Evolutionary conservation across 2,797 vertebrate species (phyloP).

Genomic region (Tangara arthus): DNA sequence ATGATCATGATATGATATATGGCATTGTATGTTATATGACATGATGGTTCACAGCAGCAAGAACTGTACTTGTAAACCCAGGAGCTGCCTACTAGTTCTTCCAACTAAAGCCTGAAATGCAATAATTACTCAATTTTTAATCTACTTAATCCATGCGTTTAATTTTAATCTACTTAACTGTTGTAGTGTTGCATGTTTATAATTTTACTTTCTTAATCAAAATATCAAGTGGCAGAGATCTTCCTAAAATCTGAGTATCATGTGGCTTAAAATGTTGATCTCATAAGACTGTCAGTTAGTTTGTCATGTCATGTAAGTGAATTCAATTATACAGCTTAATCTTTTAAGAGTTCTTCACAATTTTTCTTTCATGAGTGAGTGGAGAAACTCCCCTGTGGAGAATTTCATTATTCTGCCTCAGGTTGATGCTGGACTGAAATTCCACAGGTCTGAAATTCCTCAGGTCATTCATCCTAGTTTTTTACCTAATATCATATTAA

Average conservation of each 20-base stretch:
- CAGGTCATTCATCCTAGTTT: background rate
- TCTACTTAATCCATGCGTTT: slow-evolving; percentile 30
- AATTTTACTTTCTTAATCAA: background rate
- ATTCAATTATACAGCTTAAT: background rate
- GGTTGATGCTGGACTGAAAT: background rate
- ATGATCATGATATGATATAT: background rate
- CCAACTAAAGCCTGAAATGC: background rate
- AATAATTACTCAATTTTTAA: slow-evolving; percentile 21
- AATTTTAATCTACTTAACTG: slow-evolving; percentile 41
- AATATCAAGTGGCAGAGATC: background rate
- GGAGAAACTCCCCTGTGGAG: background rate
- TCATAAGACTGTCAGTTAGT: background rate
- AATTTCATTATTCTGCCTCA: background rate
- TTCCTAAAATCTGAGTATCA: background rate
- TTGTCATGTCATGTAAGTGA: background rate
- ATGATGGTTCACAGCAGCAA: background rate
- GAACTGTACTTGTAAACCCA: background rate
- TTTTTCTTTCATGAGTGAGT: background rate
- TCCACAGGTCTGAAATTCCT: background rate
- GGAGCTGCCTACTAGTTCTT: background rate
- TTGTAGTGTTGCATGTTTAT: background rate
- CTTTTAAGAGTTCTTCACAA: background rate
- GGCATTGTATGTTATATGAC: no score
- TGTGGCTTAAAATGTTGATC: background rate
- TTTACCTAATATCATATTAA: background rate